Evolutionary conservation across 2,888 invertebrate genomes (phyloP), one percentile per base, ranked within the genome.

Genomic region (Epicampocera succincta): DNA sequence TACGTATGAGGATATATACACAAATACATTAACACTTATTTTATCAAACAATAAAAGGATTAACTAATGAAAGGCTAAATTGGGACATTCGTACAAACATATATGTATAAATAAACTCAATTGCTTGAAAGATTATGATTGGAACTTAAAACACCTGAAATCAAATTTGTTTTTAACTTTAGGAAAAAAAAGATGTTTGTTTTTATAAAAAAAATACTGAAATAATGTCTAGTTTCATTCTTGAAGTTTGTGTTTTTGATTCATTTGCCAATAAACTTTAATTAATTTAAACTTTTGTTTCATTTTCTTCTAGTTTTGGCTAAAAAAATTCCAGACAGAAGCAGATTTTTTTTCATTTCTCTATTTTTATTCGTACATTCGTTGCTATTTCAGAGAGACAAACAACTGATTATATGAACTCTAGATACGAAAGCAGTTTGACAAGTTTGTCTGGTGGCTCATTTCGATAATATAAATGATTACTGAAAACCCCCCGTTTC

Each of bases 301-400:
- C 15, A 19, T 42, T 58, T 9, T 72, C 42, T 19, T 29, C 71
- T 19, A 69, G 65, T 69, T 50, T 65, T 33, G 69, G 29, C 19
- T 65, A 50, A 50, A 42, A 71, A 72, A 80, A 75, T 71, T 80
- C 80, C 80, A 80, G 75, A 66, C 80, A 71, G 58, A 65, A 75
- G 66, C 75, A 66, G 61, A 9, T 71, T 48, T 69, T 66, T 74
- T 60, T 33, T 15, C 25, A 21, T 48, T 66, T 50, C 9, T 40
- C 2, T 38, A 12, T 61, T 19, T 60, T 44, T 60, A n/a, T n/a
- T n/a, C n/a, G n/a, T n/a, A 33, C 52, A 46, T 56, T 25, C 71
- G 46, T 63, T 68, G 61, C 25, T 69, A 56, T 69, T 68, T 56
- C 17, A 58, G 48, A 19, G 61, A 65, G 69, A 65, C 71, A 71